A percentile compares a stretch with the other conserved stretches of the same genome.
phyloP scores from a whole-genome alignment of 1,140 invertebrate species.

The Harpegnathos saltator region DNA sequence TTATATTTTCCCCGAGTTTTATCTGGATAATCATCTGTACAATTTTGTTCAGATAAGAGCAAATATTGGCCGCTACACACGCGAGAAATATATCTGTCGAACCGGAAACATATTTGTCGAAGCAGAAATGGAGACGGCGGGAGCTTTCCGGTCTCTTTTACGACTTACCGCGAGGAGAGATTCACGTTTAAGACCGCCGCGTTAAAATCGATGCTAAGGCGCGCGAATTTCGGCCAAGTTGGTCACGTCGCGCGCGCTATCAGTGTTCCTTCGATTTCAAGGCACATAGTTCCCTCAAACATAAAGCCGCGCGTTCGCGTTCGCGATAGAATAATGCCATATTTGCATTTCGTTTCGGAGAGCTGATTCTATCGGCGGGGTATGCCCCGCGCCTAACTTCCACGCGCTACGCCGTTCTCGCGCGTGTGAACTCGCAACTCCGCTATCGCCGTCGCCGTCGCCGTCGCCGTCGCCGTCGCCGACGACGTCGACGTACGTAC shows the following conservation, averaged over 20 bases:
- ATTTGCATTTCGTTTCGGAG: slow-evolving; percentile 71
- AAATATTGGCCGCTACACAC: no score
- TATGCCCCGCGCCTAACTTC: slow-evolving; percentile 61
- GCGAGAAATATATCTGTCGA: background rate
- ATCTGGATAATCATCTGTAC: no score
- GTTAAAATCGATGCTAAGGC: slow-evolving; percentile 40
- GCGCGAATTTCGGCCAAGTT: slow-evolving; percentile 28
- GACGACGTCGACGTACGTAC: slow-evolving; percentile 34
- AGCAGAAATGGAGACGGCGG: background rate
- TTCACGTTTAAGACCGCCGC: slow-evolving; percentile 7
- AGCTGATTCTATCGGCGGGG: slow-evolving; percentile 62
- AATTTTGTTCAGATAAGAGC: no score
- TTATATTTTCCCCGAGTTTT: no score
- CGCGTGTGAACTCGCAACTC: slow-evolving; percentile 67
- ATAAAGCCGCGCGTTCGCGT: slow-evolving; percentile 41
- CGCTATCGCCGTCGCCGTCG: slow-evolving; percentile 2
- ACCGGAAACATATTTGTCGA: background rate
- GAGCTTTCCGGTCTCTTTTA: no score
- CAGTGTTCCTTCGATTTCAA: slow-evolving; percentile 59
- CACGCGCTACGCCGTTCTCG: slow-evolving; percentile 47
- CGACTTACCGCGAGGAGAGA: slow-evolving; percentile 13
- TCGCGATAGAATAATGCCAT: slow-evolving; percentile 62
- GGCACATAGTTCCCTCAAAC: slow-evolving; percentile 65
- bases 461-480: background rate
- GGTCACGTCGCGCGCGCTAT: slow-evolving; percentile 41